Percentiles rank a stretch among this genome's conserved stretches.
phyloP scores from a whole-genome alignment of 2,888 invertebrate genomes.

The Stramonita haemastoma region DNA sequence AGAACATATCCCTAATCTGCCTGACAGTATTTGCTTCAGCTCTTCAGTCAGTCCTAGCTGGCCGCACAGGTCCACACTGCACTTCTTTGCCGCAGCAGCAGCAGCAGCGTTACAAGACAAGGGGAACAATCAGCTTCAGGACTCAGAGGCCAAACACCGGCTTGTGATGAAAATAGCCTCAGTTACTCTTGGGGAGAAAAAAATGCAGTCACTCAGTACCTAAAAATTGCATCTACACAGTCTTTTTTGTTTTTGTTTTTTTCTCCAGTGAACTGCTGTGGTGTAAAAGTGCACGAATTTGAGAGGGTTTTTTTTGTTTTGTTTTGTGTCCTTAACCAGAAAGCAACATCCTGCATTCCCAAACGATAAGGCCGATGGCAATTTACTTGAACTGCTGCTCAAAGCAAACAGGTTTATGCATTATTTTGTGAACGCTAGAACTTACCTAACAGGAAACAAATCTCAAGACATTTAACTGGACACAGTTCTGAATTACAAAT shows the following conservation, averaged over 20 bases:
- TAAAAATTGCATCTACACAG: neutral
- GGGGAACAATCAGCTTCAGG: neutral
- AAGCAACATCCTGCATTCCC: too few relatives aligned
- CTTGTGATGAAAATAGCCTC: neutral
- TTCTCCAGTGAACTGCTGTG: neutral
- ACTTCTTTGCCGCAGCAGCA: too few relatives aligned
- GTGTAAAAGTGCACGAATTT: neutral
- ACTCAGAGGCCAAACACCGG: neutral
- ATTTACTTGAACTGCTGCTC: too few relatives aligned
- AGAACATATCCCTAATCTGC: neutral
- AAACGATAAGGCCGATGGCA: too few relatives aligned
- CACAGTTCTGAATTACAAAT: too few relatives aligned
- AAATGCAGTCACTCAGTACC: neutral
- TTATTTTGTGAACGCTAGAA: too few relatives aligned
- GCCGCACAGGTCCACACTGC: neutral
- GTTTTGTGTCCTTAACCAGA: neutral
- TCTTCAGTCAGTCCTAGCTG: neutral
- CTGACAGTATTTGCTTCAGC: neutral
- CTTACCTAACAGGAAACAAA: too few relatives aligned
- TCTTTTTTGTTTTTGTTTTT: neutral
- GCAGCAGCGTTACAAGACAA: neutral
- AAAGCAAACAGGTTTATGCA: too few relatives aligned
- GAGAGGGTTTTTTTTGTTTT: neutral
- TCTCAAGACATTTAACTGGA: too few relatives aligned
- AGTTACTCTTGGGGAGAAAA: neutral